A percentile compares a stretch with the other conserved stretches of the same genome.
Evolutionary conservation across 2,797 vertebrate species (phyloP).

Genomic region (Coregonus ussuriensis): DNA sequence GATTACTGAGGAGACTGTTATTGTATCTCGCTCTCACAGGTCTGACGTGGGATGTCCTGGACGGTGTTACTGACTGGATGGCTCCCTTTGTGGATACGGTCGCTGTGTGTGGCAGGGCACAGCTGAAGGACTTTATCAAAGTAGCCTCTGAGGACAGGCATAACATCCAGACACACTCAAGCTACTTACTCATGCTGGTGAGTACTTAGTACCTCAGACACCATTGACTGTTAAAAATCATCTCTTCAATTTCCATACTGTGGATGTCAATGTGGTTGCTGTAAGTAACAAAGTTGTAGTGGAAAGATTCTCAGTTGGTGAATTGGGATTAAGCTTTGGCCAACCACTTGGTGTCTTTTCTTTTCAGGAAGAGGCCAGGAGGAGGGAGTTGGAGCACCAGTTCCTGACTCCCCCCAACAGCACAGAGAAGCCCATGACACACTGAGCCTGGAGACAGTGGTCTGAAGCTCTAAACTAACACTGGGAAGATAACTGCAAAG

Average conservation of each 20-base stretch:
- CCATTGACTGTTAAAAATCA: background rate
- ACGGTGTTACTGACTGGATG: slow-evolving; percentile 86
- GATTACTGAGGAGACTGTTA: background rate
- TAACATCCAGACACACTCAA: slow-evolving; percentile 86
- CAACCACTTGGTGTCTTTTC: background rate
- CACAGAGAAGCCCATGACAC: slow-evolving; percentile 76
- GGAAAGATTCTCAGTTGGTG: background rate
- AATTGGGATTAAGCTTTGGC: background rate
- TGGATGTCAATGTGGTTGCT: background rate
- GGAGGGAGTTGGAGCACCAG: slow-evolving; percentile 37
- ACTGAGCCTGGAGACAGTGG: slow-evolving; percentile 5
- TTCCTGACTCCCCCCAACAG: slow-evolving; percentile 87
- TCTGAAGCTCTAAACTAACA: background rate
- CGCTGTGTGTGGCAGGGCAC: slow-evolving; percentile 57
- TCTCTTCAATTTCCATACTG: background rate
- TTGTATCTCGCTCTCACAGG: slow-evolving; percentile 63
- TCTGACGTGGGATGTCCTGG: slow-evolving; percentile 78
- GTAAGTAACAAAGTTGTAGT: background rate
- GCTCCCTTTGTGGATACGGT: slow-evolving; percentile 75
- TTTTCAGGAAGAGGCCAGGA: slow-evolving; percentile 47
- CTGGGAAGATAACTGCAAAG: background rate
- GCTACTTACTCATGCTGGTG: slow-evolving; percentile 88
- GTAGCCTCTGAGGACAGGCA: slow-evolving; percentile 80
- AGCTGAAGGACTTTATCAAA: slow-evolving; percentile 77
- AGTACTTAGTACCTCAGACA: slow-evolving; percentile 29